A percentile compares a stretch with the other conserved stretches of the same genome.
phyloP scores from a whole-genome alignment of 30 jellyfish, hydroid and myxozoan genomes.

The Aurelia sp. region DNA sequence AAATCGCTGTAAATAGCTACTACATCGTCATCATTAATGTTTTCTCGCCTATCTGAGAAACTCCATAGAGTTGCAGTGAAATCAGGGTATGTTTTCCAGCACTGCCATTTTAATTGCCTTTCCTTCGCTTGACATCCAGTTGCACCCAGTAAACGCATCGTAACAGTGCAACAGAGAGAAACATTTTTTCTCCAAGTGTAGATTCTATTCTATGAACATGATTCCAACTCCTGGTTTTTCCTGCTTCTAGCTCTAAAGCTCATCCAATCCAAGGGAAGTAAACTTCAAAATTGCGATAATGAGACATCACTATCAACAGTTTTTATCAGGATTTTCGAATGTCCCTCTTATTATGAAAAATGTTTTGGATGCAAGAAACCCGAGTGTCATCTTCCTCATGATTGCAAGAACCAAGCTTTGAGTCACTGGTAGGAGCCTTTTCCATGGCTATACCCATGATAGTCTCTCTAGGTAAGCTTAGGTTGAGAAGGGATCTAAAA shows the following conservation, averaged over 20 bases:
- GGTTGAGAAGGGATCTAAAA: background rate
- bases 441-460: slow-evolving; percentile 12
- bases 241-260: no score
- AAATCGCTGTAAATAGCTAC: slow-evolving; percentile 24
- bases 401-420: no score
- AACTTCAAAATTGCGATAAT: slow-evolving; percentile 41
- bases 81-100: slow-evolving; percentile 48
- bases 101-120: slow-evolving; percentile 32
- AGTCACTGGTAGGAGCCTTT: slow-evolving; percentile 7
- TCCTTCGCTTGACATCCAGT: slow-evolving; percentile 27
- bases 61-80: background rate
- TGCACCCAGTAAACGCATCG: slow-evolving; percentile 1
- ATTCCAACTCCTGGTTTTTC: slow-evolving; percentile 5
- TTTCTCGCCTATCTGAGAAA: slow-evolving; percentile 17
- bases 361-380: background rate
- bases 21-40: slow-evolving; percentile 2
- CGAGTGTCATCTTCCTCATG: no score
- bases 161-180: slow-evolving; percentile 3
- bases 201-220: slow-evolving; percentile 41
- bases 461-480: background rate
- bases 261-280: slow-evolving; percentile 40
- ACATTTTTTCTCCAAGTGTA: slow-evolving; percentile 13
- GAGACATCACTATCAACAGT: slow-evolving; percentile 56
- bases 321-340: background rate
- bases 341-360: background rate